Conservation (phyloP, 2,113 vertebrate genomes). For the Cranoglanis bouderius region DNA sequence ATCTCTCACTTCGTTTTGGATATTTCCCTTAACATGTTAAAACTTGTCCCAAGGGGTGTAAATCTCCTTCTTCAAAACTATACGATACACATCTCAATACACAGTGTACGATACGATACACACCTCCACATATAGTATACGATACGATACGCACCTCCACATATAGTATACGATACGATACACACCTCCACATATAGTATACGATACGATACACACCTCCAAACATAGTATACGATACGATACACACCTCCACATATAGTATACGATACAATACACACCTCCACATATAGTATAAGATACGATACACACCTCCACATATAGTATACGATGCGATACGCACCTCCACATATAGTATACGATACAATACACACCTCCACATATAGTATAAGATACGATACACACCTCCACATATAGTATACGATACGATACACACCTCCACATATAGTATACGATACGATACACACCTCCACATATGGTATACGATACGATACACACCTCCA, state of each 20-base stretch:
- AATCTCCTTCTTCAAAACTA: no score
- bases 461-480: background rate
- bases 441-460: background rate
- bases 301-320: background rate
- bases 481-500: background rate
- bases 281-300: background rate
- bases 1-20: conserved; percentile 38
- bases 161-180: background rate
- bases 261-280: background rate
- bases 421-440: background rate
- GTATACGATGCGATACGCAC: background rate
- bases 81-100: background rate
- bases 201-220: conserved; percentile 40
- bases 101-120: conserved; percentile 45
- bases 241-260: background rate
- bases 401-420: background rate
- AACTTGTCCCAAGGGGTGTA: background rate
- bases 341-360: background rate
- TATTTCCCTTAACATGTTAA: conserved; percentile 35
- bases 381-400: background rate
- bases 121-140: background rate
- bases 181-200: background rate
- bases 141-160: background rate
- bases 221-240: background rate
- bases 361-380: background rate